Percentiles rank a stretch among this genome's conserved stretches.
Evolutionary conservation across 2,888 invertebrate species (phyloP).

Genomic region (Phoenoteleia sp.): DNA sequence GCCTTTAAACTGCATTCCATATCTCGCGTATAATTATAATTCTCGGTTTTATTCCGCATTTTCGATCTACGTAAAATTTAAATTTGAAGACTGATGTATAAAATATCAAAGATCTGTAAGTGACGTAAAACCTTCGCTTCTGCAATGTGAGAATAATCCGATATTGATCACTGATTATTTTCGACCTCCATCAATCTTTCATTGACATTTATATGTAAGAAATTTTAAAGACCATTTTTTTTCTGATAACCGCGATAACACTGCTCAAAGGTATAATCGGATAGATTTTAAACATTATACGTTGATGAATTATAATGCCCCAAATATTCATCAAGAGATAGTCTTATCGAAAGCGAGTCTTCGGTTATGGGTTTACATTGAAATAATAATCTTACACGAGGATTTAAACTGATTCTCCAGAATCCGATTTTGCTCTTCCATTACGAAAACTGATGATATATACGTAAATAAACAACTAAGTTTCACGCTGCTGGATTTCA

Average conservation of each 20-base stretch:
- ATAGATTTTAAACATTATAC: background rate
- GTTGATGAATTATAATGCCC: background rate
- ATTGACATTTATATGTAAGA: background rate
- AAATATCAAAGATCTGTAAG: background rate
- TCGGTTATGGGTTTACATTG: background rate
- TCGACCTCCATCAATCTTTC: background rate
- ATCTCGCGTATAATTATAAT: background rate
- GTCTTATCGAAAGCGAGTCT: background rate
- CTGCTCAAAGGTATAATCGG: background rate
- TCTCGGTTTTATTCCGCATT: background rate
- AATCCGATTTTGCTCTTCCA: slow-evolving; percentile 31
- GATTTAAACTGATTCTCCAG: slow-evolving; percentile 11
- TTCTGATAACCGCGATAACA: background rate
- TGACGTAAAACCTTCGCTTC: background rate
- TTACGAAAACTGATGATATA: background rate
- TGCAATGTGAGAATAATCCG: slow-evolving; percentile 1
- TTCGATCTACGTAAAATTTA: background rate
- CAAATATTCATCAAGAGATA: background rate
- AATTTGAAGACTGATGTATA: background rate
- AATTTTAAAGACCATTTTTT: background rate
- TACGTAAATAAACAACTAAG: slow-evolving; percentile 19
- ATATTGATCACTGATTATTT: slow-evolving; percentile 4
- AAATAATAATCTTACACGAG: slow-evolving; percentile 30
- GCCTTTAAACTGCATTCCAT: background rate
- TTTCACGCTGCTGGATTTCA: background rate